A percentile compares a stretch with the other conserved stretches of the same genome.
phyloP scores from a whole-genome alignment of 30 jellyfish, hydroid and myxozoan species.

The Cassiopea andromeda region DNA sequence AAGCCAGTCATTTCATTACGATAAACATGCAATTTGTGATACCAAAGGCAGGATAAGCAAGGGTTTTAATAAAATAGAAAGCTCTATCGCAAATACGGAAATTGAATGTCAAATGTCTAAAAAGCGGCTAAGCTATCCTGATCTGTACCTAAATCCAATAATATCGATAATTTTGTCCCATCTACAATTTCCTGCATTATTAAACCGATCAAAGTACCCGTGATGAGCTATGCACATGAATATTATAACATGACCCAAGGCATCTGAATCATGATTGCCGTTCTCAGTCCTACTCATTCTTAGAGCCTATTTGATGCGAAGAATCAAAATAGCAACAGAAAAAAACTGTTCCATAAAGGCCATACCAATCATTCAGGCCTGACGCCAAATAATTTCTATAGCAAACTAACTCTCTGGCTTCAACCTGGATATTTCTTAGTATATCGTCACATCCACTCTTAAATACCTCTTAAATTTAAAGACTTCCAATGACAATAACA shows the following conservation, averaged over 20 bases:
- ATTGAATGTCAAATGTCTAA: conserved; percentile 20
- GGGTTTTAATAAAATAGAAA: not conserved
- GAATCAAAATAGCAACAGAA: no score
- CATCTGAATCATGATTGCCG: not conserved
- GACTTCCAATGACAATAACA: no score
- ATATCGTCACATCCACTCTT: no score
- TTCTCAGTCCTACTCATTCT: not conserved
- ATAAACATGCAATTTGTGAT: not conserved
- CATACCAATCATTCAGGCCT: no score
- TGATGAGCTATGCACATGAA: not conserved
- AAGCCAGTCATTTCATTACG: conserved; percentile 11
- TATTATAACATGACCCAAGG: conserved; percentile 3
- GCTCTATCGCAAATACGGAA: not conserved
- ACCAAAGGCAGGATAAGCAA: conserved; percentile 7
- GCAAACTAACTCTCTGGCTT: no score
- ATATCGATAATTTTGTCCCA: conserved; percentile 10
- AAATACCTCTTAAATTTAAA: no score
- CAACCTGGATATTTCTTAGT: no score
- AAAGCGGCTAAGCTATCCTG: conserved; percentile 5
- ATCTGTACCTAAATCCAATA: conserved; percentile 11
- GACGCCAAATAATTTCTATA: no score
- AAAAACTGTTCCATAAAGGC: no score
- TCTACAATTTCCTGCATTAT: conserved; percentile 14
- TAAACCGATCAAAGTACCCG: conserved; percentile 19
- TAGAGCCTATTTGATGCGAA: no score